Base-by-base conservation (phyloP, 2,888 invertebrate genomes). In the Diachrysia chrysitis region DNA sequence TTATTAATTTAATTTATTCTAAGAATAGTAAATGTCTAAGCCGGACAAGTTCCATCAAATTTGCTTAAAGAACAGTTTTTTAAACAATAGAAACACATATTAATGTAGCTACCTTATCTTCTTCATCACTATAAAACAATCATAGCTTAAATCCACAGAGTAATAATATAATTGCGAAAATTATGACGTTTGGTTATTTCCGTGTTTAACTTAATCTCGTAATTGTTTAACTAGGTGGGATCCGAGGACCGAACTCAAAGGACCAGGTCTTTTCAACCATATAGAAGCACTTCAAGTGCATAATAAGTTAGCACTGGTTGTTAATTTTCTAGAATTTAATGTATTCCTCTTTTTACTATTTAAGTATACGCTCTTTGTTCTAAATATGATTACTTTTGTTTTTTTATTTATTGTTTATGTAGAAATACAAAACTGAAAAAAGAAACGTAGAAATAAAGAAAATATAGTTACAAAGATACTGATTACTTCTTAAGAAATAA, bases 161-260 rank as follows among this genome's bases (percentile, higher is more conserved):
- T 42, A n/a, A 42, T 42, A 42, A 42, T n/a, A 42, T 42, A 42
- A 42, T 42, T 42, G 42, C 42, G 42, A 42, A 42, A 42, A n/a
- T 42, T 42, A n/a, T 5, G 42, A 42, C n/a, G n/a, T 42, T 42
- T 42, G n/a, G 42, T n/a, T 42, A 42, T 42, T 42, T n/a, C 42
- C 42, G 42, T 42, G n/a, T 42, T 2, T 42, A 42, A 42, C 42
- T 42, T 42, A 42, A 42, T 42, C 42, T 42, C 42, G 7, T 42
- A 42, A 42, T 42, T 42, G 42, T 42, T 42, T 42, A 1, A n/a
- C n/a, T 42, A 42, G 42, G 37, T 37, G 37, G 37, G 42, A 42
- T n/a, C 42, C 42, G 42, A 42, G 42, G 42, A 37, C 16, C 16
- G 16, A 42, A 42, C 42, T 42, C 42, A 6, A 42, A 42, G n/a